These are phyloP conservation scores for Chlorops oryzae DNA, from an alignment of 1,140 invertebrate species.

Conservation along the genomic window DNA sequence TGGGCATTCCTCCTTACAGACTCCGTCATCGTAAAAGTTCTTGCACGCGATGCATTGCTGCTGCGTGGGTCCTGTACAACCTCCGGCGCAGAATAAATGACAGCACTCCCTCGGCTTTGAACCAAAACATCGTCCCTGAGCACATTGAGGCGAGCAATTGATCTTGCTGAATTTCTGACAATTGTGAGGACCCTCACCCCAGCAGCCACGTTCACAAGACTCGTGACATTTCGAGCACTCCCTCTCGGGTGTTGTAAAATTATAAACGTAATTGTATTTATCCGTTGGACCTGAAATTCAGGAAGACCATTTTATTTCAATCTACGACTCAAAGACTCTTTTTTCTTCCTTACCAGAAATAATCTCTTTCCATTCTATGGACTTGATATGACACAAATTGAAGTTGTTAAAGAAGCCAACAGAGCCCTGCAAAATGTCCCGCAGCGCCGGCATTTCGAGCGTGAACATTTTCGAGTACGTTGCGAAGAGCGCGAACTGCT, in stretches of 20 bases:
- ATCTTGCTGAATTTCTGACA: conserved; percentile 94
- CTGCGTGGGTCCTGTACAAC: conserved; percentile 87
- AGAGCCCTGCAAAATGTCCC: conserved; percentile 84
- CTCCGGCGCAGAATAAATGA: conserved; percentile 93
- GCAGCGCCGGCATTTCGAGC: conserved; percentile 80
- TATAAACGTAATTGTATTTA: conserved; percentile 60
- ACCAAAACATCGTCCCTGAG: conserved; percentile 87
- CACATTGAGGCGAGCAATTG: conserved; percentile 89
- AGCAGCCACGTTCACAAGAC: conserved; percentile 76
- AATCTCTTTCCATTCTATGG: conserved; percentile 94
- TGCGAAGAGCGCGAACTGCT: conserved; percentile 80
- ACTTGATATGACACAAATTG: conserved; percentile 91
- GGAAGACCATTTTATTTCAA: no score
- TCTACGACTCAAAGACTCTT: no score
- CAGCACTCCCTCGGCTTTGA: conserved; percentile 90
- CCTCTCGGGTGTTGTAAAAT: conserved; percentile 72
- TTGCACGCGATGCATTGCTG: conserved; percentile 91
- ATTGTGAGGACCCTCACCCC: conserved; percentile 88
- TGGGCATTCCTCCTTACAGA: conserved; percentile 92
- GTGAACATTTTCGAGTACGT: conserved; percentile 83
- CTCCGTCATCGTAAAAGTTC: conserved; percentile 92
- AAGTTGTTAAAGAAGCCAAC: conserved; percentile 93
- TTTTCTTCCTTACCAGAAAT: conserved; percentile 52
- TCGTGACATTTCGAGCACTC: conserved; percentile 74
- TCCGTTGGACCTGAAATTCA: conserved; percentile 19